Evolutionary conservation across 1,140 invertebrate genomes (phyloP), one percentile per base, ranked within the genome.

Genomic region (Drosophila insularis): DNA sequence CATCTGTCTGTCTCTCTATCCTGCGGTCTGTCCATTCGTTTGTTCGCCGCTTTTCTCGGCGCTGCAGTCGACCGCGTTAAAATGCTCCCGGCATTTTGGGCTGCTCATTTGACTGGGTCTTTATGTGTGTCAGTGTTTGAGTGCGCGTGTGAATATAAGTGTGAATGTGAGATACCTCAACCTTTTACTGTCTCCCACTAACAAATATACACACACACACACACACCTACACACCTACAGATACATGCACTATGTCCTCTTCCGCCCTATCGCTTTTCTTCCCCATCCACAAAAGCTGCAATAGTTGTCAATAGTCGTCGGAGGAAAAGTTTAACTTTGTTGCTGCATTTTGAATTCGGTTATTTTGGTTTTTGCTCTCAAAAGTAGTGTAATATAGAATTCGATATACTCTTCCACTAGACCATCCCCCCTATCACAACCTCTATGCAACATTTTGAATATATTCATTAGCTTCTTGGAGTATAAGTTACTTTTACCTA

Each of bases 101-200:
- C 69, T 72, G 63, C 69, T 78, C 76, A 78, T 78, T 78, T 78
- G 60, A 67, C 55, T 60, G 55, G n/a, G 37, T 60, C 35, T 13
- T n/a, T 50, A 4, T 39, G 58, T 63, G 62, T 53, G 32, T 32
- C 13, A 19, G 66, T 66, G 32, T 27, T 23, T 43, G 60, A n/a
- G 67, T 21, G 8, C 13, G 19, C 11, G 63, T 11, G 31, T 31
- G 35, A 37, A 37, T 37, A 4, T 37, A 37, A 37, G 74, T 54
- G 55, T 64, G 56, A 19, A 8, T 37, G 56, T 13, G 14, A 35
- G 11, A 27, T 58, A 58, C 31, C 55, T 35, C 10, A 19, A 43
- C 32, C 23, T 27, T 27, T 27, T 27, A 27, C 17, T 21, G 1
- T 50, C 10, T 10, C 8, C 35, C 1, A 4, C 32, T n/a, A n/a